Base-by-base conservation (phyloP, 2,888 invertebrate genomes). In the Ceraclea dissimilis region DNA sequence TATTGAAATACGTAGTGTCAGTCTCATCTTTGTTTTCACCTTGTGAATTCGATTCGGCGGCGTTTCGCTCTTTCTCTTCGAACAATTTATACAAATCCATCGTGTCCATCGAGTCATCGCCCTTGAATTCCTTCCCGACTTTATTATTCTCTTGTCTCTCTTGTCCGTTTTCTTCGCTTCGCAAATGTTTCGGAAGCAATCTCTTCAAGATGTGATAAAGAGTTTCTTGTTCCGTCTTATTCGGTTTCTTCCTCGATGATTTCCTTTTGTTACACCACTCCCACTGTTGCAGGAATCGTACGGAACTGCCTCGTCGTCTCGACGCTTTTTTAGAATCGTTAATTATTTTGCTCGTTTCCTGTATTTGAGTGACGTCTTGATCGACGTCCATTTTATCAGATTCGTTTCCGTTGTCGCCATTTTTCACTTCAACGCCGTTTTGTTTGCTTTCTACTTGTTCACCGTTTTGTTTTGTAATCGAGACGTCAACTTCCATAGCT, bases 241-340 rank as follows among this genome's bases (percentile, higher is more conserved):
- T 79, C 52, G 73, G 75, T 67, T 75, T 76, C 56, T 76, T 78
- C n/a, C 75, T 67, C 1, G 72, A 71, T 11, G 79, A 77, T 60
- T 79, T 76, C 18, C 82, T 67, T 63, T 79, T 84, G 52, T 78
- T 78, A 64, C 87, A 88, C 86, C 88, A 89, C 51, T 86, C 86
- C 87, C 89, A 88, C 63, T 86, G 85, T 64, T 88, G 84, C 19
- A 90, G 70, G 63, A 84, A 84, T 50, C 83, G 84, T 13, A 88
- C 71, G 26, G 86, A 84, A 70, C 86, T 88, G 39, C 88, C 82
- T 59, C 88, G 75, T n/a, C 88, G 74, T 63, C 88, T 43, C 2
- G 55, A 49, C 21, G 50, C 44, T 64, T 79, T 79, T 57, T 76
- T 78, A 26, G 72, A 72, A 43, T 70, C 69, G 48, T 39, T 54